Conservation (phyloP, 2,888 invertebrate species). For the Phymatocera aterrima region DNA sequence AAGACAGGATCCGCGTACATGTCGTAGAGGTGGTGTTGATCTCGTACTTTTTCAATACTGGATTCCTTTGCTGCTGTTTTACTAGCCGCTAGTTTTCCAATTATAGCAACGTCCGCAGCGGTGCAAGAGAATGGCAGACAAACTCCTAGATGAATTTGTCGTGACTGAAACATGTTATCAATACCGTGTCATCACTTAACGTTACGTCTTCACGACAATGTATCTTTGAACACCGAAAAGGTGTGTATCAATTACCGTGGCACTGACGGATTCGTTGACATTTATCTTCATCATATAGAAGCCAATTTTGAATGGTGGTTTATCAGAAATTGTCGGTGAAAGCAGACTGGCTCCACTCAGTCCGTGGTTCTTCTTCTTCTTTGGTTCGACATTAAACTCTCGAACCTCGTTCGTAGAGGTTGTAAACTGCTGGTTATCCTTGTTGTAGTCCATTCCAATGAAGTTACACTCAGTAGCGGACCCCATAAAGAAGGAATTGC, state of each 20-base stretch:
- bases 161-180: constrained; percentile 75
- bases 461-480: constrained; percentile 71
- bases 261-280: constrained; percentile 59
- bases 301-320: constrained; percentile 69
- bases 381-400: constrained; percentile 62
- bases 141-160: constrained; percentile 84
- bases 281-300: constrained; percentile 70
- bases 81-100: constrained; percentile 75
- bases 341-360: constrained; percentile 52
- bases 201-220: neutral
- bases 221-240: neutral
- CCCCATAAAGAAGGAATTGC: constrained; percentile 72
- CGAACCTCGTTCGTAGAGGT: constrained; percentile 54
- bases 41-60: constrained; percentile 80
- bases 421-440: constrained; percentile 43
- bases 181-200: neutral
- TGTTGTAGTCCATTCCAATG: constrained; percentile 61
- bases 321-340: constrained; percentile 51
- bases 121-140: constrained; percentile 85
- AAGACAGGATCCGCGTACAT: constrained; percentile 84
- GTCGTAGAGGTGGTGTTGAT: constrained; percentile 81
- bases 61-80: constrained; percentile 74
- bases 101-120: constrained; percentile 78
- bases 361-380: constrained; percentile 59
- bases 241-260: neutral